phyloP scores from a whole-genome alignment of 2,888 invertebrate species.

The Cheilosia scutellata region DNA sequence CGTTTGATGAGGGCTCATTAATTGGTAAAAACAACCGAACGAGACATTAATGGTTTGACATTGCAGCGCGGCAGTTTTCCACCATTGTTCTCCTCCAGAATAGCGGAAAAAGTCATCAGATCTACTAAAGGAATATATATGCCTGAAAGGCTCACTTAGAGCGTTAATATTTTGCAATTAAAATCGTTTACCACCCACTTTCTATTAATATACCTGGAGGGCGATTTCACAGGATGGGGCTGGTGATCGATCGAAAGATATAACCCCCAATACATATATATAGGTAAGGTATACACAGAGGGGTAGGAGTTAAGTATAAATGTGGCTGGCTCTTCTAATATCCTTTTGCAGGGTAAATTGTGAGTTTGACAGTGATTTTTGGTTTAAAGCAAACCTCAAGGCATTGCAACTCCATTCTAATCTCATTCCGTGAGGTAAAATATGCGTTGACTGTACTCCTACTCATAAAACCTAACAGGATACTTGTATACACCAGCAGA shows the following conservation, averaged over 20 bases:
- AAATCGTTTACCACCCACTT: conserved; percentile 50
- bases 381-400: conserved; percentile 14
- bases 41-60: conserved; percentile 57
- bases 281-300: no score
- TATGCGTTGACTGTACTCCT: conserved; percentile 2
- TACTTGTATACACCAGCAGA: neutral
- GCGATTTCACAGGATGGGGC: neutral
- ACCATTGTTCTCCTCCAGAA: conserved; percentile 26
- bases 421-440: neutral
- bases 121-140: neutral
- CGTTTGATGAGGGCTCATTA: conserved; percentile 60
- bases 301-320: neutral
- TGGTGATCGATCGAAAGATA: conserved; percentile 12
- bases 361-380: conserved; percentile 27
- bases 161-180: conserved; percentile 68
- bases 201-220: conserved; percentile 33
- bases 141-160: conserved; percentile 16
- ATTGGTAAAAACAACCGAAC: conserved; percentile 58
- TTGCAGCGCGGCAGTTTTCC: conserved; percentile 24
- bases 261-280: no score
- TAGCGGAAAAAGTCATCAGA: conserved; percentile 1
- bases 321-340: neutral
- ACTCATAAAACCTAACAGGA: neutral
- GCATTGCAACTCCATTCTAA: conserved; percentile 1
- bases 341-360: conserved; percentile 32